phyloP scores from a whole-genome alignment of 2,113 vertebrate species.

The Notarius lentiginosus region DNA sequence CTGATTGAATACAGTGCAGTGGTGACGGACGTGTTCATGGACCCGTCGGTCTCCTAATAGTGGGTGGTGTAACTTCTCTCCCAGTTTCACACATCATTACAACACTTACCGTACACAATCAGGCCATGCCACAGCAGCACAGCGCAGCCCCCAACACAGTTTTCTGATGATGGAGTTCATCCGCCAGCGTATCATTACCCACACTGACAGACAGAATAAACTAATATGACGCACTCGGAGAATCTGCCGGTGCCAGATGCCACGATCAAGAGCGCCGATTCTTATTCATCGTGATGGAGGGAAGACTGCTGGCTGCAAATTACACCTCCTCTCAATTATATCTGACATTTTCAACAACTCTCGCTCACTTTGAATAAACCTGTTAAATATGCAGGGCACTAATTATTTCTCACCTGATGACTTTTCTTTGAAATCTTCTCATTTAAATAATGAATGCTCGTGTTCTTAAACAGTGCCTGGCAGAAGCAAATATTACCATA shows the following conservation, averaged over 20 bases:
- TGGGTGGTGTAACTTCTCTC: neutral
- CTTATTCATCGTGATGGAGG: conserved; percentile 29
- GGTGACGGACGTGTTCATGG: conserved; percentile 31
- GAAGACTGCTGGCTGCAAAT: conserved; percentile 27
- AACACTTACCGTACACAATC: conserved; percentile 5
- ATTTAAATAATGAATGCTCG: conserved; percentile 72
- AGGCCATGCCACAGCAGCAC: neutral
- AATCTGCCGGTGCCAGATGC: conserved; percentile 6
- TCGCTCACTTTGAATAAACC: conserved; percentile 58
- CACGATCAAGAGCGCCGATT: neutral
- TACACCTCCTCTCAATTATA: conserved; percentile 63
- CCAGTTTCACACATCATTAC: conserved; percentile 4
- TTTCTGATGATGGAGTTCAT: neutral
- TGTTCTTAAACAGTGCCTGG: conserved; percentile 66
- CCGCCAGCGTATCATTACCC: conserved; percentile 1
- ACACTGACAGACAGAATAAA: conserved; percentile 18
- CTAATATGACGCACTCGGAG: neutral
- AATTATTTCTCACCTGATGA: conserved; percentile 73
- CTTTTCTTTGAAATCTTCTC: conserved; percentile 65
- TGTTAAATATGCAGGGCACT: conserved; percentile 70
- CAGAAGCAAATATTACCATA: conserved; percentile 55
- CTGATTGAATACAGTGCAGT: conserved; percentile 4
- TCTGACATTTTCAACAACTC: conserved; percentile 73
- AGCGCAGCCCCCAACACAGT: neutral
- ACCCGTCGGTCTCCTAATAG: conserved; percentile 26